Base-by-base conservation (phyloP, 2,113 vertebrate species). In the Phylloscopus trochilus region DNA sequence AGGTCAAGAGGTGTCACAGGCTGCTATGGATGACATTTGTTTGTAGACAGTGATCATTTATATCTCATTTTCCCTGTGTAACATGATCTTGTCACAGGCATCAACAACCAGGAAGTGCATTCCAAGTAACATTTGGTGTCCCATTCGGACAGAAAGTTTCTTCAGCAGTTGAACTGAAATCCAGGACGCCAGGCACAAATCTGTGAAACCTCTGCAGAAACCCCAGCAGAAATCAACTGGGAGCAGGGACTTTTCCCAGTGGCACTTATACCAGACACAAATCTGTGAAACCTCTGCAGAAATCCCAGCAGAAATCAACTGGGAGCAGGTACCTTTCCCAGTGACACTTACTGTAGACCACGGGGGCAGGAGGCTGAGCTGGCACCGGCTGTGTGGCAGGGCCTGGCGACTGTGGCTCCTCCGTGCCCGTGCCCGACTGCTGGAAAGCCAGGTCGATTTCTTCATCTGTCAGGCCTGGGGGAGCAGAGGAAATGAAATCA, bases 371-470 rank as follows among this genome's bases (percentile, higher is more conserved):
- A 77, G 98, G 89, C 74, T 98, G 98, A 27, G 97, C 80, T 46
- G 98, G 96, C 92, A 98, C 94, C 9, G 93, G 90, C 2, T 97
- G 97, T 1, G 97, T 44, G 19, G 97, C 85, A 80, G 98, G 96
- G 73, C 84, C 97, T 74, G 98, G 70, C 89, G 97, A 87, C 43
- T 98, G 95, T 1, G 98, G 96, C 83, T 99, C 98, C 3, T 99
- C 99, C 3, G 97, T 92, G 91, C 97, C 97, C 3, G 96, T 98
- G 93, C 99, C 99, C 0, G 99, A 99, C 92, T 98, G 99, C 97
- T 99, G 99, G 96, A 99, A 98, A 55, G 99, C 99, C 97, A 99
- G 89, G 70, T 99, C 99, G 26, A 99, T 98, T 96, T 99, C 99
- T 86, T 98, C 99, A 96, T 99, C 99, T 2, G 98, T 99, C 97